Percentiles rank a stretch among this genome's conserved stretches.
phyloP scores from a whole-genome alignment of 2,888 invertebrate genomes.

The Amphipoea lucens region DNA sequence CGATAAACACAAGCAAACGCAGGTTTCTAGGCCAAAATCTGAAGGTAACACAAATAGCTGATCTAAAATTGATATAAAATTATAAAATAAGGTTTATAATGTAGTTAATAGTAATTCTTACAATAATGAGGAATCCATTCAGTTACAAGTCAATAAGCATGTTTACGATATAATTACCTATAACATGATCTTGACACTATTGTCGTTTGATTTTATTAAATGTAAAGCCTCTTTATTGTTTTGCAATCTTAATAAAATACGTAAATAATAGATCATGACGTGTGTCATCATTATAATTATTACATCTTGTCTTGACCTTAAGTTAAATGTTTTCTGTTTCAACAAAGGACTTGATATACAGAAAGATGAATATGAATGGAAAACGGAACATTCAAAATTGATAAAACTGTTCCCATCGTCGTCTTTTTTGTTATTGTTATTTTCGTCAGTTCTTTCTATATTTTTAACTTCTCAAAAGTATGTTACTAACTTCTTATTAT shows the following conservation, averaged over 20 bases:
- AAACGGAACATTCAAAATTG: not conserved
- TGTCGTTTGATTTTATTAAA: slow-evolving; percentile 33
- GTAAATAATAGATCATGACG: slow-evolving; percentile 22
- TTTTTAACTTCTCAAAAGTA: not conserved
- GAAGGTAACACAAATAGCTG: not conserved
- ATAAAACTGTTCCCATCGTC: not conserved
- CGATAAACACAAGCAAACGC: not conserved
- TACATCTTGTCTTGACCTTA: not conserved
- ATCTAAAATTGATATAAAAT: not conserved
- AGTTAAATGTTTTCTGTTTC: not conserved
- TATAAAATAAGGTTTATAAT: not conserved
- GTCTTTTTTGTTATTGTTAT: not conserved
- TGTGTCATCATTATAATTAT: not conserved
- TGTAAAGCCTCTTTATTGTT: slow-evolving; percentile 18
- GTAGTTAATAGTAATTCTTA: not conserved
- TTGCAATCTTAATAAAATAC: slow-evolving; percentile 13
- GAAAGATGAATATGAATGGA: too few relatives aligned
- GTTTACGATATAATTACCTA: slow-evolving; percentile 43
- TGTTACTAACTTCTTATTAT: not conserved
- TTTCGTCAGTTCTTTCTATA: not conserved
- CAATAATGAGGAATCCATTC: slow-evolving; percentile 3
- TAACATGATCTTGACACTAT: slow-evolving; percentile 47
- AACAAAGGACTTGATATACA: not conserved
- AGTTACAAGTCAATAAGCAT: slow-evolving; percentile 6
- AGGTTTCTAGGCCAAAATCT: not conserved